These are phyloP conservation scores for Harpagifer antarcticus DNA, from an alignment of 2,797 vertebrate species.

Conservation along the genomic window DNA sequence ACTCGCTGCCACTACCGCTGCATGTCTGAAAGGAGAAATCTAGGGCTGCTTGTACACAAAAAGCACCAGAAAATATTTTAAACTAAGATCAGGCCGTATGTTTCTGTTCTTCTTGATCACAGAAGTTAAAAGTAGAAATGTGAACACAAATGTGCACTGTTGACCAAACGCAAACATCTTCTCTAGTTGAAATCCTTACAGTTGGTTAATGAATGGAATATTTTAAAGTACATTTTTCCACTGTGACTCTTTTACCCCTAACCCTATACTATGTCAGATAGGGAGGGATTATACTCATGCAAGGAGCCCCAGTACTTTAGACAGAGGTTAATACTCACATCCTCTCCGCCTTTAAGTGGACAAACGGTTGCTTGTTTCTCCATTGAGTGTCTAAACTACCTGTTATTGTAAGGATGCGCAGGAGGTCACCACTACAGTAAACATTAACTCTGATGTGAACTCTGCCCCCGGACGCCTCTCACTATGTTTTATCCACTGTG, in stretches of 20 bases:
- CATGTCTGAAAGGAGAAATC: not conserved
- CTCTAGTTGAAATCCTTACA: not conserved
- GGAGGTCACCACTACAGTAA: conserved; percentile 12
- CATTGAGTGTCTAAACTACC: not conserved
- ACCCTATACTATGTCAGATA: not conserved
- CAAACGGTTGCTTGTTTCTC: conserved; percentile 10
- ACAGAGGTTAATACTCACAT: not conserved
- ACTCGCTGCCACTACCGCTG: not conserved
- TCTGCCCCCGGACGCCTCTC: conserved; percentile 29
- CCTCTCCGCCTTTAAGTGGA: not conserved
- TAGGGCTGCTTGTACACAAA: not conserved
- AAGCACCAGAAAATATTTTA: not conserved
- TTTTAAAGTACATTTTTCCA: not conserved
- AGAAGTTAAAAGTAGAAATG: not conserved
- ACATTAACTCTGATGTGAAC: conserved; percentile 44
- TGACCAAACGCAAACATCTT: not conserved
- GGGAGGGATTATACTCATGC: not conserved
- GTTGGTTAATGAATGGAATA: not conserved
- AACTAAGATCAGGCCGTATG: not conserved
- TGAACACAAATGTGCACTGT: not conserved
- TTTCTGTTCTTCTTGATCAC: not conserved
- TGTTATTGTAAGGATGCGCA: conserved; percentile 27
- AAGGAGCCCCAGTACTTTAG: not conserved
- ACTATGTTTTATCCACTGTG: conserved; percentile 25
- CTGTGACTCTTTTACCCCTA: no score